Evolutionary conservation across 2,113 vertebrate species (phyloP), one percentile per base, ranked within the genome.

Genomic region (Myanophis thanlyinensis): DNA sequence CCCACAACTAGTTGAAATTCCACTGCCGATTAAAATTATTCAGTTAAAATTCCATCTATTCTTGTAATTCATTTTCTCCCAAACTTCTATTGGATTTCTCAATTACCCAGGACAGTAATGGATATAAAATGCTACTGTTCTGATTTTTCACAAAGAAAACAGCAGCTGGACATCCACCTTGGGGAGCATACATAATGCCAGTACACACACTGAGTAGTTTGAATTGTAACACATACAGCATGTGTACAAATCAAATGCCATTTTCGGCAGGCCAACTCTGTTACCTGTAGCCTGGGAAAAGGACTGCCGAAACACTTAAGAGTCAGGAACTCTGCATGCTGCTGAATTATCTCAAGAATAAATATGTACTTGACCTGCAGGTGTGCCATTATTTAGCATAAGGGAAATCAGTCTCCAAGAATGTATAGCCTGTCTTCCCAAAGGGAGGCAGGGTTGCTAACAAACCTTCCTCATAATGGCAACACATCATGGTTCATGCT

Each of bases 341-440:
- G 59, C 49, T 30, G 88, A 92, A 92, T 80, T 48, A 59, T 2
- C 85, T 40, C n/a, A 67, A 95, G 94, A 90, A 91, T 91, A 93
- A 51, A 91, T 93, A 87, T 90, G 73, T 53, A 11, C 2, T 59
- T 93, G 93, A 93, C 48, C 54, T 92, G 51, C 54, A 86, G 85
- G 62, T 89, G 87, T 20, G 12, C 92, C 10, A 44, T 44, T 2
- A 2, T 47, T 86, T 88, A n/a, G 49, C 87, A 8, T 87, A 52
- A 89, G 86, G 10, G 85, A 6, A 84, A 40, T 51, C 48, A 52
- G 67, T 46, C 49, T 92, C 62, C 1, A 52, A 84, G 46, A 93
- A 54, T 89, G 90, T 40, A 52, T 15, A 85, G 12, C 44, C 89
- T 93, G 80, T 46, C 62, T 30, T 90, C 56, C 56, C 51, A 59